A percentile compares a stretch with the other conserved stretches of the same genome.
phyloP scores from a whole-genome alignment of 1,140 invertebrate species.

The Drosophila sp. region DNA sequence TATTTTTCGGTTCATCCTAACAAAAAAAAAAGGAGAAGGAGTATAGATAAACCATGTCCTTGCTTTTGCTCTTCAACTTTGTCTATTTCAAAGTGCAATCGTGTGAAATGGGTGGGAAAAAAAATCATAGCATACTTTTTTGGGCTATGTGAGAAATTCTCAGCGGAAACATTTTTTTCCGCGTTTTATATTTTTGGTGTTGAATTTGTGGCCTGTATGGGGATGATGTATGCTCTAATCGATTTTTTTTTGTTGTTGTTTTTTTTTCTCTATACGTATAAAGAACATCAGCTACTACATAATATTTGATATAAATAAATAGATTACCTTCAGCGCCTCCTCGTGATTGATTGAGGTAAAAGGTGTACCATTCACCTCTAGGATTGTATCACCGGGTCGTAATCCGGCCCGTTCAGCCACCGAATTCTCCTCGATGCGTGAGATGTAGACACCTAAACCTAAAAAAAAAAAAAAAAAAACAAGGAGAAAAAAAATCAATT shows the following conservation, averaged over 20 bases:
- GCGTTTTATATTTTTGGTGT: background rate
- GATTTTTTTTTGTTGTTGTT: conserved; percentile 50
- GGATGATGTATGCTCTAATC: conserved; percentile 58
- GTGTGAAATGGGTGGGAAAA: background rate
- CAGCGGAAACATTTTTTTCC: background rate
- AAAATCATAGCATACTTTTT: conserved; percentile 18
- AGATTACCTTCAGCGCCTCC: conserved; percentile 92
- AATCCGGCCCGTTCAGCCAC: conserved; percentile 92
- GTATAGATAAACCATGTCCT: too few species aligned
- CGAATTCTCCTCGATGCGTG: conserved; percentile 92
- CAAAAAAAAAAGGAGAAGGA: too few species aligned
- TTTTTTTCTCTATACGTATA: conserved; percentile 38
- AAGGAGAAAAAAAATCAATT: conserved; percentile 75
- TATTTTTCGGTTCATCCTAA: too few species aligned
- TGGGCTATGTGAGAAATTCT: background rate
- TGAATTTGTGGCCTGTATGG: background rate
- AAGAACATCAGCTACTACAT: conserved; percentile 64
- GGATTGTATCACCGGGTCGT: conserved; percentile 93
- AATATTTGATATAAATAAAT: conserved; percentile 44
- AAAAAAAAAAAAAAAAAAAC: conserved; percentile 40
- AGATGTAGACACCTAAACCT: conserved; percentile 94
- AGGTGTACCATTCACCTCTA: conserved; percentile 94
- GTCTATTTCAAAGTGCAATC: background rate
- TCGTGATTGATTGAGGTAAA: conserved; percentile 94
- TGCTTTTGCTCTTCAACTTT: too few species aligned